Conservation (phyloP, 2,797 vertebrate genomes). For the Enteromius argenteus region DNA sequence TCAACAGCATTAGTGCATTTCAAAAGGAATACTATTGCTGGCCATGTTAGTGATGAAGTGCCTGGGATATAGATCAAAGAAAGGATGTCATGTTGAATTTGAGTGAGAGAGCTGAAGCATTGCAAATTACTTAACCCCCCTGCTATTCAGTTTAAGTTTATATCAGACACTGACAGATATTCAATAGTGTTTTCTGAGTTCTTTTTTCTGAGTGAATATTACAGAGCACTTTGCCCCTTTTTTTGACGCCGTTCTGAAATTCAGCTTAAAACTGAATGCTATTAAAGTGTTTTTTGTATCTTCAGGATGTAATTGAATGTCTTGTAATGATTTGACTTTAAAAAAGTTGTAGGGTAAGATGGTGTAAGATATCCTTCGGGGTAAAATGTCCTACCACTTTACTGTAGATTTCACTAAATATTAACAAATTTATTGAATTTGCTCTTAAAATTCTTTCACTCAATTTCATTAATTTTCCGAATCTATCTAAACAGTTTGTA, state of each 20-base stretch:
- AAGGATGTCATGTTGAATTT: conserved; percentile 40
- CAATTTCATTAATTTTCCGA: neutral
- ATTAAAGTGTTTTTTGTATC: conserved; percentile 4
- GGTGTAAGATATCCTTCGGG: neutral
- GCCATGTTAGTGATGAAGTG: conserved; percentile 40
- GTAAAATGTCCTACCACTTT: neutral
- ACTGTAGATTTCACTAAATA: neutral
- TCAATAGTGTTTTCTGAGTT: conserved; percentile 48
- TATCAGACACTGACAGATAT: conserved; percentile 49
- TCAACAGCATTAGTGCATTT: conserved; percentile 28
- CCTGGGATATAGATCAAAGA: conserved; percentile 37
- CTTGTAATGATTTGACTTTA: neutral
- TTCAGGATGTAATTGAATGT: neutral
- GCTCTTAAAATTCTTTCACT: neutral
- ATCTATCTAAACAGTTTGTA: neutral
- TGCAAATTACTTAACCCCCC: conserved; percentile 48
- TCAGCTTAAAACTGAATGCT: neutral
- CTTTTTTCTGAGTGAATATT: conserved; percentile 15
- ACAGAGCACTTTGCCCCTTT: neutral
- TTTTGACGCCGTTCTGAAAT: neutral
- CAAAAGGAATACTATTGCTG: conserved; percentile 16
- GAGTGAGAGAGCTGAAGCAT: conserved; percentile 40
- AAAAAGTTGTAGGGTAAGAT: neutral
- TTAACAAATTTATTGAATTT: neutral
- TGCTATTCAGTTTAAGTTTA: conserved; percentile 46